A percentile compares a stretch with the other conserved stretches of the same genome.
phyloP scores from a whole-genome alignment of 2,888 invertebrate species.

The Alloplasta piceator region DNA sequence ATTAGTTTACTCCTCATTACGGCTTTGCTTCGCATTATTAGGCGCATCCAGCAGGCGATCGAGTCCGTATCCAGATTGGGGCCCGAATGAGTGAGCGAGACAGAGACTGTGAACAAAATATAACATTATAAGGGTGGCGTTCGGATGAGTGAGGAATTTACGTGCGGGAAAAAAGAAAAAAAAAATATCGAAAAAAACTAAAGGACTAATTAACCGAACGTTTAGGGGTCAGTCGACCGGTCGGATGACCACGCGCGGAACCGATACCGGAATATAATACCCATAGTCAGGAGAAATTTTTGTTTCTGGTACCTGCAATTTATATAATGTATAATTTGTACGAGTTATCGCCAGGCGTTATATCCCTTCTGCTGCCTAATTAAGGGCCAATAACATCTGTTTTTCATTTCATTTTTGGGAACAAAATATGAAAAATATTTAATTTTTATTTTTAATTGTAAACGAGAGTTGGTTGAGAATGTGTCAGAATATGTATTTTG shows the following conservation, averaged over 20 bases:
- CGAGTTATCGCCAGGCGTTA: not conserved
- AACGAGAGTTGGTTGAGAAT: no score
- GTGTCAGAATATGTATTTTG: no score
- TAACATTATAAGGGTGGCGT: not conserved
- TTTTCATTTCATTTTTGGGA: no score
- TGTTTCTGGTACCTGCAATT: not conserved
- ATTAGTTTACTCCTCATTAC: slow-evolving; percentile 83
- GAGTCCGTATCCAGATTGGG: slow-evolving; percentile 16
- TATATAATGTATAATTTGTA: not conserved
- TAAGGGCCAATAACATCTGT: no score
- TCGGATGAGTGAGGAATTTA: slow-evolving; percentile 24
- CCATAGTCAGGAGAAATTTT: not conserved
- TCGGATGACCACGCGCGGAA: slow-evolving; percentile 75
- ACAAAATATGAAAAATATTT: no score
- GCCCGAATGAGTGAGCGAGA: not conserved
- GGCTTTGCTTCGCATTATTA: slow-evolving; percentile 78
- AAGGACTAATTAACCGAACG: slow-evolving; percentile 80
- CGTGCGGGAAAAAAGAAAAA: slow-evolving; percentile 25
- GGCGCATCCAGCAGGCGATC: slow-evolving; percentile 67
- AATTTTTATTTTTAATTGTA: no score
- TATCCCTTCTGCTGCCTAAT: no score
- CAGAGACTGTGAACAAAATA: slow-evolving; percentile 4
- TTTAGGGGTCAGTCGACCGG: slow-evolving; percentile 78
- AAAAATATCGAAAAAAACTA: slow-evolving; percentile 42
- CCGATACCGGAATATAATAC: slow-evolving; percentile 22